Conservation (phyloP, 2,888 invertebrate species). For the Coelinius sp. region DNA sequence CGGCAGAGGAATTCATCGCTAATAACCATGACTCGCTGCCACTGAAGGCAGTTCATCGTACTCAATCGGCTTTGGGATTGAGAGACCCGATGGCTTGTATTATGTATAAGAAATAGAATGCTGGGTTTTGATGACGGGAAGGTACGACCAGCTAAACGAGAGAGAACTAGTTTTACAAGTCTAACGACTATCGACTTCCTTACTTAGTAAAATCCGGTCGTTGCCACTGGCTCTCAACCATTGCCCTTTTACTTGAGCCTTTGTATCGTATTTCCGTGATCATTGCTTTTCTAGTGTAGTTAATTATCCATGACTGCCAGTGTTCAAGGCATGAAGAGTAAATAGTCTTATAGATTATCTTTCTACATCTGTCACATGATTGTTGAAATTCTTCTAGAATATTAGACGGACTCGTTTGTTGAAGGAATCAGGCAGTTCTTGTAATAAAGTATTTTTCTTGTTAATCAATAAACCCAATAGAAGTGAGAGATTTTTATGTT, state of each 20-base stretch:
- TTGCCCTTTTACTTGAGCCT: neutral
- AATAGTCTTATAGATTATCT: too few relatives aligned
- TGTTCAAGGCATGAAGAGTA: too few relatives aligned
- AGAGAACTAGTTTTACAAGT: conserved; percentile 27
- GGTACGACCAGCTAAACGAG: neutral
- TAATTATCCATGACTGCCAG: too few relatives aligned
- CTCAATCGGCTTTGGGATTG: neutral
- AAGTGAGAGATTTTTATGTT: too few relatives aligned
- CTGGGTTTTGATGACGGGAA: neutral
- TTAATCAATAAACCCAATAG: too few relatives aligned
- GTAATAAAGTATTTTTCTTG: too few relatives aligned
- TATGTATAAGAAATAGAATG: conserved; percentile 19
- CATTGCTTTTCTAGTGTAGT: neutral
- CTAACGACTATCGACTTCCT: conserved; percentile 29
- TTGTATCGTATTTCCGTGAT: neutral
- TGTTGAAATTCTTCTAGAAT: too few relatives aligned
- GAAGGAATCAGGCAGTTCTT: too few relatives aligned
- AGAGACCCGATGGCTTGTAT: neutral
- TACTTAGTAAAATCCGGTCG: conserved; percentile 36
- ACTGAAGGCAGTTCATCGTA: neutral
- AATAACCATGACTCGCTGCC: neutral
- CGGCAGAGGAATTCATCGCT: neutral
- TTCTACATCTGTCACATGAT: too few relatives aligned
- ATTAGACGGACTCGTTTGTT: too few relatives aligned
- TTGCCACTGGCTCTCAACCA: conserved; percentile 2